Percentiles rank a stretch among this genome's conserved stretches.
phyloP scores from a whole-genome alignment of 37 sponge, comb jelly and placozoan genomes.

The Tethya wilhelma region DNA sequence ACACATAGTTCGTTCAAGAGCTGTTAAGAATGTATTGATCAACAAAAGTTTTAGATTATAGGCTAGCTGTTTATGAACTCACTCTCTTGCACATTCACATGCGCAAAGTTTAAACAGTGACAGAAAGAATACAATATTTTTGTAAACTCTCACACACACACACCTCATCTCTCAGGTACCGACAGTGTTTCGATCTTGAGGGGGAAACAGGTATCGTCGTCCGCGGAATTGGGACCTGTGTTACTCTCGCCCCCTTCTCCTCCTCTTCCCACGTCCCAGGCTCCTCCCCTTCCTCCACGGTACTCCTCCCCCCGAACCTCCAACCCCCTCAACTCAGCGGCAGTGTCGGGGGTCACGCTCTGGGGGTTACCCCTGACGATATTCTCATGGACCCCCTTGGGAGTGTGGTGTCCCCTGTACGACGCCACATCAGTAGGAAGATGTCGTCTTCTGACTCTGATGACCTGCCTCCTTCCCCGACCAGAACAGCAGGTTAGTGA shows the following conservation, averaged over 20 bases:
- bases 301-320: constrained; percentile 8
- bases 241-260: constrained; percentile 4
- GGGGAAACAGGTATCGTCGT: constrained; percentile 93
- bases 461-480: constrained; percentile 24
- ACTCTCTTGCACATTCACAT: no score
- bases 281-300: not conserved
- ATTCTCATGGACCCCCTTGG: no score
- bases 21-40: no score
- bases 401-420: not conserved
- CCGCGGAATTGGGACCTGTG: constrained; percentile 87
- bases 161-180: constrained; percentile 75
- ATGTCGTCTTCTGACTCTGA: constrained; percentile 30
- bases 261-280: not conserved
- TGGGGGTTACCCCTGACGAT: not conserved
- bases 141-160: no score
- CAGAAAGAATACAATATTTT: no score
- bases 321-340: not conserved
- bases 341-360: not conserved
- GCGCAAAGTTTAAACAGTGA: no score
- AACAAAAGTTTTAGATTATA: no score
- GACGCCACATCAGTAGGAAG: not conserved
- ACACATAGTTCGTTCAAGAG: no score
- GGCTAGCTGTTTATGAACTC: no score
- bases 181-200: constrained; percentile 89
- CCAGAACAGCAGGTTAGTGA: not conserved